Evolutionary conservation across 2,888 invertebrate species (phyloP).

Genomic region (Luperina nickerlii): DNA sequence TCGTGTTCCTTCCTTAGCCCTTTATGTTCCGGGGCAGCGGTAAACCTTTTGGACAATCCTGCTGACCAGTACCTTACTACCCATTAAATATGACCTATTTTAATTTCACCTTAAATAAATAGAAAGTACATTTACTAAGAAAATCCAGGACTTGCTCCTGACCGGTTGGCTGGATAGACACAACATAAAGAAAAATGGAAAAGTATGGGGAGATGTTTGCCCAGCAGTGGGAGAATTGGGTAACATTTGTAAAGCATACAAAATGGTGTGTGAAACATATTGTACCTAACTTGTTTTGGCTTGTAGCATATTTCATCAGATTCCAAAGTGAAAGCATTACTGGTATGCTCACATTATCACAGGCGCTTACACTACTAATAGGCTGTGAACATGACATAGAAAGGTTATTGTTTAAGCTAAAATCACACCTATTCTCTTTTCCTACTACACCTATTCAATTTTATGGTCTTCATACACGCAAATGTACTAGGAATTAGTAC

Average conservation of each 20-base stretch:
- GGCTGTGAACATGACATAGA: slow-evolving; percentile 73
- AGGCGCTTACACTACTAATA: slow-evolving; percentile 76
- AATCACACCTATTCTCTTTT: slow-evolving; percentile 51
- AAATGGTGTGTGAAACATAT: slow-evolving; percentile 27
- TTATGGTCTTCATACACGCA: slow-evolving; percentile 21
- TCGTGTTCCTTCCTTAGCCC: too few species aligned
- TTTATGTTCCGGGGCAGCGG: too few species aligned
- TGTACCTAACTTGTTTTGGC: slow-evolving; percentile 41
- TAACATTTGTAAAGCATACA: background rate
- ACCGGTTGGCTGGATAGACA: background rate
- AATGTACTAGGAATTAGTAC: slow-evolving; percentile 33
- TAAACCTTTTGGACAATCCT: too few species aligned
- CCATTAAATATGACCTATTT: slow-evolving; percentile 21
- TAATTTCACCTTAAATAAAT: background rate
- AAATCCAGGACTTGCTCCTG: background rate
- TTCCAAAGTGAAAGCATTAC: slow-evolving; percentile 83
- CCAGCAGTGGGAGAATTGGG: background rate
- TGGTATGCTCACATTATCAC: slow-evolving; percentile 79
- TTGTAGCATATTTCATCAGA: slow-evolving; percentile 70
- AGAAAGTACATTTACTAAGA: background rate
- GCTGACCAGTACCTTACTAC: too few species aligned
- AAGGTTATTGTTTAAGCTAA: slow-evolving; percentile 63
- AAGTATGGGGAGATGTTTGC: background rate
- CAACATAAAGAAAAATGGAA: background rate
- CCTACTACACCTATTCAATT: slow-evolving; percentile 27